Base-by-base conservation (phyloP, 23 tunicate species). In the Ascidia mentula region DNA sequence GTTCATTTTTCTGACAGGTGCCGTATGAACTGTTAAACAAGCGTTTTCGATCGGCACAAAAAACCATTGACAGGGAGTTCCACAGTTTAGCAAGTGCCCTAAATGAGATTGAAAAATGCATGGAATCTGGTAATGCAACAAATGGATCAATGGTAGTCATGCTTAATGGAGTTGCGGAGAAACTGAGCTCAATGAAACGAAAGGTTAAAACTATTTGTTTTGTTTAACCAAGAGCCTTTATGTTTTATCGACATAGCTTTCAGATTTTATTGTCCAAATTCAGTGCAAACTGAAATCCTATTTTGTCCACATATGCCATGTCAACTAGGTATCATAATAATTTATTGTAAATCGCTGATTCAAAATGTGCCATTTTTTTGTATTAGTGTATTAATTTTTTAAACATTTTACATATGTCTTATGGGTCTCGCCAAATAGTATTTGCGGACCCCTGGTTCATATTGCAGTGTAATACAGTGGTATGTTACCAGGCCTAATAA, bases 11-110 rank as follows among this genome's bases (percentile, higher is more conserved):
- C 24, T 53, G 22, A 9, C 13, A 84, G 98, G 98, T 93, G 40
- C 98, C 98, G 4, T 93, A 93, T 80, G 98, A 93, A 76, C 75
- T 93, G 20, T 53, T 93, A 34, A 93, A 93, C 72, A 93, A 93
- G 78, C 80, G 93, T 2, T 93, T 93, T 77, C 86, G 98, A n/a
- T 80, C 87, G 46, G 98, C 98, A 34, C 98, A 93, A 59, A 93
- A 88, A 71, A 93, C 89, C 2, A 83, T 93, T 40, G 98, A 93
- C 84, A 40, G 98, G 17, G 98, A 93, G 71, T 45, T 88, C 32
- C 90, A 88, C 80, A 86, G 93, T 6, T 72, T 93, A 0, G 81
- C 90, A 0, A 85, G 92, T 37, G 87, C 88, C 28, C 81, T 87
- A 35, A 92, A 72, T 31, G 97, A 92, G 18, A 36, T 92, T 7